Conservation (phyloP, 2,113 vertebrate genomes). For the Prunella fulvescens region DNA sequence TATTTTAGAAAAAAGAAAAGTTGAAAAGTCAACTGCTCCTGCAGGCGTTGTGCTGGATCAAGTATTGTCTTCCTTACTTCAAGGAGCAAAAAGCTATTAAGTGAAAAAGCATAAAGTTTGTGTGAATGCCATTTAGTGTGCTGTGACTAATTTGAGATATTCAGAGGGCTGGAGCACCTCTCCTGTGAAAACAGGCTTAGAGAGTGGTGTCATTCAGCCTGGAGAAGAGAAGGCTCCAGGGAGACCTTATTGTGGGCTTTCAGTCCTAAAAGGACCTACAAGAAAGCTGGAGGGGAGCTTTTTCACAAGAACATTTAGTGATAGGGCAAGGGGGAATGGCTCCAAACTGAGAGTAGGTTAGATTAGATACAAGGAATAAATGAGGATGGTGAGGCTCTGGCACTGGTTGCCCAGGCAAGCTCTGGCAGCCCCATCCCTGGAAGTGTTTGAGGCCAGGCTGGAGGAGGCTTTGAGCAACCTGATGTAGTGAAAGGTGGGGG, state of each 20-base stretch:
- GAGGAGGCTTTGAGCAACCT: background rate
- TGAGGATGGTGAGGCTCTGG: background rate
- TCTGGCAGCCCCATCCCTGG: background rate
- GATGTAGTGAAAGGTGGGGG: background rate
- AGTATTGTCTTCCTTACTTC: background rate
- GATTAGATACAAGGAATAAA: background rate
- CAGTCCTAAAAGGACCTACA: background rate
- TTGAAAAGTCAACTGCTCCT: conserved; percentile 3
- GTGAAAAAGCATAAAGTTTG: background rate
- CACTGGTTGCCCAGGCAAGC: background rate
- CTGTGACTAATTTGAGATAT: background rate
- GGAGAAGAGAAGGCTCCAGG: background rate
- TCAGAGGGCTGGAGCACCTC: background rate
- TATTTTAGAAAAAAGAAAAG: background rate
- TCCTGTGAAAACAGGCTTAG: background rate
- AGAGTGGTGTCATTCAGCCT: background rate
- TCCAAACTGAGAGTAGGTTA: background rate
- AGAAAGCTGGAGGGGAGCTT: background rate
- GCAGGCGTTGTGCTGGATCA: background rate
- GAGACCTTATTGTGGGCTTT: background rate
- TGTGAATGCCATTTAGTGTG: background rate
- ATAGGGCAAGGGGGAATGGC: background rate
- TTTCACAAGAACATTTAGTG: background rate
- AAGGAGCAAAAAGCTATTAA: conserved; percentile 1
- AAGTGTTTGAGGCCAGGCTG: background rate